Percentiles rank a stretch among this genome's conserved stretches.
phyloP scores from a whole-genome alignment of 2,888 invertebrate species.

The Nipponacmea schrenckii region DNA sequence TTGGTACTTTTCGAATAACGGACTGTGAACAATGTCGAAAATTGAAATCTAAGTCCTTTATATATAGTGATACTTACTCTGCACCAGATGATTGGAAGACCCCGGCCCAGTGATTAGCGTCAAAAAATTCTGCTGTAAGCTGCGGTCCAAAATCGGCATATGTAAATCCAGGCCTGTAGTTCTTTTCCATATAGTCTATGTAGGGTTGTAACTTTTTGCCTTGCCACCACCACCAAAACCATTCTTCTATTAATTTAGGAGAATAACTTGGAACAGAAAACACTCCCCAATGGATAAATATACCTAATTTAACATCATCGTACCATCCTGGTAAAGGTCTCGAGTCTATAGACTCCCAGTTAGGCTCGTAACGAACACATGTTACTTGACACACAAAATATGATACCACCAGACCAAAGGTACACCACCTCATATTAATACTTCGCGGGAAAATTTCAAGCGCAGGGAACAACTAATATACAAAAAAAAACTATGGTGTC shows the following conservation, averaged over 20 bases:
- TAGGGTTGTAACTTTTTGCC: slow-evolving; percentile 42
- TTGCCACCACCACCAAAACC: slow-evolving; percentile 90
- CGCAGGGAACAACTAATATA: too few relatives aligned
- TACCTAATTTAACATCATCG: slow-evolving; percentile 68
- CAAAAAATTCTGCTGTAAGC: slow-evolving; percentile 87
- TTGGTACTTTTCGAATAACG: too few relatives aligned
- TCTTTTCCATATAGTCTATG: slow-evolving; percentile 80
- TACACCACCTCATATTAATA: too few relatives aligned
- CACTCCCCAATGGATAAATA: slow-evolving; percentile 69
- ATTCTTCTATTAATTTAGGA: slow-evolving; percentile 72
- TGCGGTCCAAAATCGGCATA: slow-evolving; percentile 90
- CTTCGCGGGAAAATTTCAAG: too few relatives aligned
- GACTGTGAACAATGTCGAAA: too few relatives aligned
- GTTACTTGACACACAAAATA: too few relatives aligned
- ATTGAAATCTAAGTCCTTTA: too few relatives aligned
- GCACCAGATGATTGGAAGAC: slow-evolving; percentile 86
- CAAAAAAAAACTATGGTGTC: too few relatives aligned
- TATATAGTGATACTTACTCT: slow-evolving; percentile 71
- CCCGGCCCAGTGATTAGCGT: slow-evolving; percentile 84
- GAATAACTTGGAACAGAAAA: slow-evolving; percentile 60
- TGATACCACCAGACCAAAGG: too few relatives aligned
- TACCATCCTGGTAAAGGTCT: slow-evolving; percentile 67
- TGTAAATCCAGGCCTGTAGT: slow-evolving; percentile 84
- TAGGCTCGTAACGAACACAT: slow-evolving; percentile 36
- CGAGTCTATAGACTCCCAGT: slow-evolving; percentile 67